A percentile compares a stretch with the other conserved stretches of the same genome.
Conservation (phyloP, 2,797 vertebrate genomes). For the Eleutherodactylus coqui region DNA sequence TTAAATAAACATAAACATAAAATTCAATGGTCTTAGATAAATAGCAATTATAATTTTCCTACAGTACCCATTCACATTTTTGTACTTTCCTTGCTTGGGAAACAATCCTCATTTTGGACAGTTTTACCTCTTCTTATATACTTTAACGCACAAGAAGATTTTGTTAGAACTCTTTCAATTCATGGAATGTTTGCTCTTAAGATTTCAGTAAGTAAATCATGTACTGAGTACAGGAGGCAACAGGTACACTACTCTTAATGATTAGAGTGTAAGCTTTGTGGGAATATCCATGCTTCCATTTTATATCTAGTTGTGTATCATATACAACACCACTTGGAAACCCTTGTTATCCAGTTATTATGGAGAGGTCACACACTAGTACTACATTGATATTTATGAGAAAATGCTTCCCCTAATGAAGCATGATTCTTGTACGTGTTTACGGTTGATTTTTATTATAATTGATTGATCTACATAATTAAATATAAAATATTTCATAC, state of each 20-base stretch:
- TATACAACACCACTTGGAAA: not conserved
- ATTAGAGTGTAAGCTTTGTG: not conserved
- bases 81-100: constrained; percentile 28
- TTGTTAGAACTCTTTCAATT: not conserved
- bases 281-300: not conserved
- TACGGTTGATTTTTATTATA: not conserved
- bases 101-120: constrained; percentile 39
- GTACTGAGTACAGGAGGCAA: not conserved
- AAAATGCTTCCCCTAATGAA: not conserved
- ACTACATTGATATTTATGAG: not conserved
- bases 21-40: constrained; percentile 72
- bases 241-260: not conserved
- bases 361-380: not conserved
- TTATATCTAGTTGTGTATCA: not conserved
- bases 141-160: not conserved
- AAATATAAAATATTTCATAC: not conserved
- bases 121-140: constrained; percentile 26
- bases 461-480: not conserved
- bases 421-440: not conserved
- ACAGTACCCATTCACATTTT: constrained; percentile 63
- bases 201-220: not conserved
- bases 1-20: constrained; percentile 76
- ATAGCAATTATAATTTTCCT: constrained; percentile 69
- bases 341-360: not conserved
- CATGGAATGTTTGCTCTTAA: not conserved